Evolutionary conservation across 2,797 vertebrate species (phyloP).

Genomic region (Gymnoscopelus microlampas): DNA sequence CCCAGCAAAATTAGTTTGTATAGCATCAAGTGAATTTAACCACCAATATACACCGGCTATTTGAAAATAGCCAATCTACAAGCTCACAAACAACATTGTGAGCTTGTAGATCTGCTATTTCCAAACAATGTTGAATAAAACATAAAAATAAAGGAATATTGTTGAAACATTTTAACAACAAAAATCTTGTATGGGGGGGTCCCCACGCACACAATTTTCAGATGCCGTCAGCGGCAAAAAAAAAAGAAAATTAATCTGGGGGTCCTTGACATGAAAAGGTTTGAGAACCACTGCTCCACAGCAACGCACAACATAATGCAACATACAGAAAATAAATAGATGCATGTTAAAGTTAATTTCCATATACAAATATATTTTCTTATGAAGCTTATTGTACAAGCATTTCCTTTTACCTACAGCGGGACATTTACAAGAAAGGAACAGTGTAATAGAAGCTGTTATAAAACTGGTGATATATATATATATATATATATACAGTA

Average conservation of each 20-base stretch:
- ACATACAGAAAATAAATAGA: slow-evolving; percentile 92
- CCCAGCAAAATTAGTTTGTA: no score
- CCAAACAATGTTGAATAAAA: no score
- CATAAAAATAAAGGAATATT: no score
- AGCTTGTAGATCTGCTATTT: no score
- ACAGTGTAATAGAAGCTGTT: slow-evolving; percentile 59
- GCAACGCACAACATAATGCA: slow-evolving; percentile 69
- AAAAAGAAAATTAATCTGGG: slow-evolving; percentile 39
- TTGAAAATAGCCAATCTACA: no score
- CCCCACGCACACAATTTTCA: no score
- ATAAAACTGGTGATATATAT: slow-evolving; percentile 49
- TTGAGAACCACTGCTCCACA: slow-evolving; percentile 52
- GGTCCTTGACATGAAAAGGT: slow-evolving; percentile 23
- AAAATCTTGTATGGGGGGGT: no score
- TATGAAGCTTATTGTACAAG: slow-evolving; percentile 87
- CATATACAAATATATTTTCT: slow-evolving; percentile 91
- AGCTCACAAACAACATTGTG: no score
- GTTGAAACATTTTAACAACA: no score
- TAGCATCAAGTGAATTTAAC: no score
- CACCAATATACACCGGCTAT: no score
- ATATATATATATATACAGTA: slow-evolving; percentile 13
- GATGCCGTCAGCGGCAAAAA: slow-evolving; percentile 43
- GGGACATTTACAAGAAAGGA: slow-evolving; percentile 79
- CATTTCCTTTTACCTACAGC: slow-evolving; percentile 76
- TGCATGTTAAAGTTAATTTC: slow-evolving; percentile 85